Evolutionary conservation across 2,888 invertebrate species (phyloP).

Genomic region (Leuctra nigra): DNA sequence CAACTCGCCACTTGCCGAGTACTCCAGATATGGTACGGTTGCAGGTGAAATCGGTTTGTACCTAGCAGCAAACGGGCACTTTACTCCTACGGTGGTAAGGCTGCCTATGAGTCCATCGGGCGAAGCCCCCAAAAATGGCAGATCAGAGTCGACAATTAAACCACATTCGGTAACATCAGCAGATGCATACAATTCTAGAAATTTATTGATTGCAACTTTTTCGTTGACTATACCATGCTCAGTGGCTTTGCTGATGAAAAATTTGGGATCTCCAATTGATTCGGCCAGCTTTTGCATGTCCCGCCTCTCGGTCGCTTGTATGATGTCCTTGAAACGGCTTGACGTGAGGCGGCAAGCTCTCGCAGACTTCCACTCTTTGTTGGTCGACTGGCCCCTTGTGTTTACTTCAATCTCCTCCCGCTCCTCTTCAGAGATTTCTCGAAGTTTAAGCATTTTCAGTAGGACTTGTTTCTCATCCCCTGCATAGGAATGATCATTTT

Average conservation of each 20-base stretch:
- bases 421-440: not conserved
- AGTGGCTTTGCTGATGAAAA: constrained; percentile 7
- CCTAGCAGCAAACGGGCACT: constrained; percentile 22
- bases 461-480: not conserved
- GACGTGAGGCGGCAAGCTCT: not conserved
- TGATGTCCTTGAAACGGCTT: not conserved
- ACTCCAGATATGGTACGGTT: constrained; percentile 24
- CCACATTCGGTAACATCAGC: constrained; percentile 12
- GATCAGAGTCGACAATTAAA: constrained; percentile 6
- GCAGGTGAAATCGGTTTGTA: constrained; percentile 19
- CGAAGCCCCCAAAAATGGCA: constrained; percentile 24
- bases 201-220: constrained; percentile 19
- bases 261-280: not conserved
- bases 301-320: not conserved
- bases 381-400: not conserved
- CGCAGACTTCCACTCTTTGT: not conserved
- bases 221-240: constrained; percentile 25
- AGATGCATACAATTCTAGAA: constrained; percentile 14
- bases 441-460: not conserved
- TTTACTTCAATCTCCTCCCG: not conserved
- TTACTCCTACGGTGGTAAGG: constrained; percentile 25
- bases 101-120: constrained; percentile 25
- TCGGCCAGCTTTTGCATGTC: constrained; percentile 6
- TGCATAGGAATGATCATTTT: constrained; percentile 20
- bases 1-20: too few species aligned